Conservation (phyloP, 2,888 invertebrate genomes). For the Eurytoma californica region DNA sequence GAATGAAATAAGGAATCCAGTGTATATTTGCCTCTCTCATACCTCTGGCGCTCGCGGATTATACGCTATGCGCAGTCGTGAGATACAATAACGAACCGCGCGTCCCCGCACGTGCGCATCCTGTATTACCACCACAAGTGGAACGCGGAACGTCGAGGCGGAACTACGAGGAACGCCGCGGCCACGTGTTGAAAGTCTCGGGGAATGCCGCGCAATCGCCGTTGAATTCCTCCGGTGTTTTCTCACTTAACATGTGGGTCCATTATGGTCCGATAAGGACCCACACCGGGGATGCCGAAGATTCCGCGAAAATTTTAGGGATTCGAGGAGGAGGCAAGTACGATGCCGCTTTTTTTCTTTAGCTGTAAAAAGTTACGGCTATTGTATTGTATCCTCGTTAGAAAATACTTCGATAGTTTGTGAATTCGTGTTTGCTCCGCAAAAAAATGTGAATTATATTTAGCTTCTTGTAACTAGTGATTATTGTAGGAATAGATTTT, state of each 20-base stretch:
- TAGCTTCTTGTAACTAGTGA: too few species aligned
- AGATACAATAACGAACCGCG: conserved; percentile 24
- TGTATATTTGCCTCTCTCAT: too few species aligned
- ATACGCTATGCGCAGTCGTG: neutral
- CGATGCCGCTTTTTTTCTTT: neutral
- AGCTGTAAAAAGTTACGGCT: conserved; percentile 5
- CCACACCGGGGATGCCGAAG: neutral
- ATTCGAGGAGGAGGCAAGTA: neutral
- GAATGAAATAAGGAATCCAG: too few species aligned
- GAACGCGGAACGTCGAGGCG: conserved; percentile 41
- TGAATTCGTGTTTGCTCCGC: too few species aligned
- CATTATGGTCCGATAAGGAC: conserved; percentile 36
- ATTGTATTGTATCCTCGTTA: conserved; percentile 8
- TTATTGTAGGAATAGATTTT: too few species aligned
- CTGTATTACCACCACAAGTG: neutral
- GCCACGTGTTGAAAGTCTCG: conserved; percentile 4
- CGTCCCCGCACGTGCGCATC: conserved; percentile 29
- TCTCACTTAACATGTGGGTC: conserved; percentile 45
- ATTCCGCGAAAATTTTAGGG: conserved; percentile 26
- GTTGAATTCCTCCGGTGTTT: conserved; percentile 29
- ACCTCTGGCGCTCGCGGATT: too few species aligned
- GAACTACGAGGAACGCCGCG: conserved; percentile 14
- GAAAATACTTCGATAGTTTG: too few species aligned
- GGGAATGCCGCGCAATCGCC: conserved; percentile 38
- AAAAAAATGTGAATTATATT: too few species aligned